Percentiles rank a stretch among this genome's conserved stretches.
Evolutionary conservation across 2,113 vertebrate genomes (phyloP).

Genomic region (Crotalus tigris): DNA sequence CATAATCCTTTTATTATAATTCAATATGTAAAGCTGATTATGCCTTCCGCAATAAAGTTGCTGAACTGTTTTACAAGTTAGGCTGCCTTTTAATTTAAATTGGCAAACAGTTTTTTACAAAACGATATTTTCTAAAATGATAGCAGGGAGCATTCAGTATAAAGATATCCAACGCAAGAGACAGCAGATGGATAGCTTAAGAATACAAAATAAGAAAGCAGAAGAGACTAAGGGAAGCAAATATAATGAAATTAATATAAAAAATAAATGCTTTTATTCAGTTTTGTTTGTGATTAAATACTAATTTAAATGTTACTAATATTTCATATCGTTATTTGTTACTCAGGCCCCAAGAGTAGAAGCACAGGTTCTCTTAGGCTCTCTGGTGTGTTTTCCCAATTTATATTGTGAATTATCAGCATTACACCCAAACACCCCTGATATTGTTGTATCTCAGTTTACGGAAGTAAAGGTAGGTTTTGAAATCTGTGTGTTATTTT

Average conservation of each 20-base stretch:
- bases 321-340: background rate
- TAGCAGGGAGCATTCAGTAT: background rate
- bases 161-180: background rate
- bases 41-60: background rate
- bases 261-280: background rate
- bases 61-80: background rate
- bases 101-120: background rate
- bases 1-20: background rate
- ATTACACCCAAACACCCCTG: slow-evolving; percentile 89
- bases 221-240: no score
- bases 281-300: background rate
- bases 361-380: slow-evolving; percentile 95
- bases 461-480: slow-evolving; percentile 81
- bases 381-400: slow-evolving; percentile 96
- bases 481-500: background rate
- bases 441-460: slow-evolving; percentile 90
- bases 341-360: slow-evolving; percentile 92
- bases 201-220: background rate
- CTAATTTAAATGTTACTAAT: background rate
- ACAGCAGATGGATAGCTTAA: background rate
- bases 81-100: background rate
- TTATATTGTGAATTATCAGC: slow-evolving; percentile 91
- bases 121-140: background rate
- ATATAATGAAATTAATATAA: background rate
- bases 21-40: background rate